Evolutionary conservation across 2,888 invertebrate genomes (phyloP), one percentile per base, ranked within the genome.

Genomic region (Macroteleia sp.): DNA sequence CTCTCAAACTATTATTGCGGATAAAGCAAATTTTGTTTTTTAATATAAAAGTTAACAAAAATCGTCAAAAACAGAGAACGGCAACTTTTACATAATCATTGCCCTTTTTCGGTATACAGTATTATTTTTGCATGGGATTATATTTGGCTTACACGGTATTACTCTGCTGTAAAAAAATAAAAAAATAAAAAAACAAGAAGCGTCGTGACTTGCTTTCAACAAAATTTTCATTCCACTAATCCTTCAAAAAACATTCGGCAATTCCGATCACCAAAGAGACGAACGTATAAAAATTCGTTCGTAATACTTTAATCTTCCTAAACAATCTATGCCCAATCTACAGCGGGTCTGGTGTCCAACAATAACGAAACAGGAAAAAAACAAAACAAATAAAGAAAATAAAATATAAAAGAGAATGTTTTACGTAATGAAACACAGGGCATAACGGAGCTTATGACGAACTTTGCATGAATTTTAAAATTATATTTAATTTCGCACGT

Each of bases 71-170:
- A 32, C 50, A 12, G 17, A 39, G 12, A 32, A 42, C 61, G 46
- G 52, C 25, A 34, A 30, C 20, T 61, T 39, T 70, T 61, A 61
- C 44, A 61, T 44, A 70, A 70, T 70, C 52, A 50, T 48, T 57
- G 52, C 41, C 54, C 34, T 59, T 61, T 61, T 61, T 52, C 20
- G 54, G 36, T 36, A 32, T 41, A 54, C 34, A n/a, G 61, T 44
- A 70, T 70, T 70, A 70, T 73, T 73, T 64, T 64, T 41, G 50
- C 12, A 48, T 42, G 30, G 57, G 64, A 56, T 73, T 73, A 73
- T 73, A 64, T 64, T 62, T 50, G 57, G 73, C 64, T 73, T 73
- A 73, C 64, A 64, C 25, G 56, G 62, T 41, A 56, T 64, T 73
- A 56, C 56, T 39, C n/a, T 12, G 57, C 32, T 64, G 57, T 42